Evolutionary conservation across 2,888 invertebrate species (phyloP).

Genomic region (Orthosia gracilis): DNA sequence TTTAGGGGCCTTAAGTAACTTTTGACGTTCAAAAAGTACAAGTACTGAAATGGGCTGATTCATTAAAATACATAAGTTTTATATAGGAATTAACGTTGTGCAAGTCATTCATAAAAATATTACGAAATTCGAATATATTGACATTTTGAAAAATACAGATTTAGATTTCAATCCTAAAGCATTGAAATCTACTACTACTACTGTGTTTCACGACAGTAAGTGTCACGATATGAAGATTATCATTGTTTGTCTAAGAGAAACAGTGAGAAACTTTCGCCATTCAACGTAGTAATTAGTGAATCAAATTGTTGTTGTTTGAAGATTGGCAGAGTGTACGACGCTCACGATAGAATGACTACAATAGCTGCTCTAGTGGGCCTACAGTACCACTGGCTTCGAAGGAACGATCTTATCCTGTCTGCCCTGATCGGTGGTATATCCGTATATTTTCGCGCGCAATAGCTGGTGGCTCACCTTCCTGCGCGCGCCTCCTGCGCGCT

Average conservation of each 20-base stretch:
- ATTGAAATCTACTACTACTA: no score
- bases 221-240: conserved; percentile 2
- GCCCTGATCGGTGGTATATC: neutral
- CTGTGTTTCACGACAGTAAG: neutral
- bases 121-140: neutral
- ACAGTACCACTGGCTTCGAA: no score
- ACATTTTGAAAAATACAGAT: neutral
- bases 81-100: neutral
- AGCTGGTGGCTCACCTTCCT: conserved; percentile 30
- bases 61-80: neutral
- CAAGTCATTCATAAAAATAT: neutral
- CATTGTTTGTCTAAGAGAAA: conserved; percentile 26
- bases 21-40: neutral
- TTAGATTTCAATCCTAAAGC: neutral
- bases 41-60: neutral
- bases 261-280: conserved; percentile 31
- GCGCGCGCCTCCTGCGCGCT: conserved; percentile 45
- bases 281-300: neutral
- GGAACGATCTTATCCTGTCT: neutral
- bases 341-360: neutral
- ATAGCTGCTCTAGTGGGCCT: neutral
- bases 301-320: neutral
- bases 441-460: neutral
- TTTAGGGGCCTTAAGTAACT: neutral
- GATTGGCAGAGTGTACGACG: no score